phyloP scores from a whole-genome alignment of 2,888 invertebrate species.

The Therioaphis trifolii region DNA sequence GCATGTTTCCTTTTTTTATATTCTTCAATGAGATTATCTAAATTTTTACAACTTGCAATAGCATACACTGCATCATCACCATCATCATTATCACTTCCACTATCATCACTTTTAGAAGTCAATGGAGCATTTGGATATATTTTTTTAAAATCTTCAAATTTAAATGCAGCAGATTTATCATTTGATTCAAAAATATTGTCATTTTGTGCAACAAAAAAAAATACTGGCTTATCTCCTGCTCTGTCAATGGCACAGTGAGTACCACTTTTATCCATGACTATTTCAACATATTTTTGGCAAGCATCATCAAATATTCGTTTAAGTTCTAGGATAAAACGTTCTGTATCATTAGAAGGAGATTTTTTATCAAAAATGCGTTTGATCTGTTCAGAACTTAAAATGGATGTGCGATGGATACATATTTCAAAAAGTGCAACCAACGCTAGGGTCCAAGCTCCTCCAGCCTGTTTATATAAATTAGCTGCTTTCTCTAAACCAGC shows the following conservation, averaged over 20 bases:
- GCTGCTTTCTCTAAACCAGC: conserved; percentile 87
- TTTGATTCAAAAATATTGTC: conserved; percentile 70
- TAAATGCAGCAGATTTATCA: conserved; percentile 53
- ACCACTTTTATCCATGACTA: conserved; percentile 71
- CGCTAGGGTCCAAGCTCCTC: conserved; percentile 90
- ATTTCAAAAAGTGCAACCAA: conserved; percentile 88
- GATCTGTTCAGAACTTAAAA: conserved; percentile 41
- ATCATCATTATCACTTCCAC: conserved; percentile 63
- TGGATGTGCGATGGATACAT: conserved; percentile 77
- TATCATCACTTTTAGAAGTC: conserved; percentile 62
- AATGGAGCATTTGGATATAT: conserved; percentile 57
- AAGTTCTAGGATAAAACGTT: conserved; percentile 65
- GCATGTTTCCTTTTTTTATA: conserved; percentile 72
- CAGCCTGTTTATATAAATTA: conserved; percentile 91
- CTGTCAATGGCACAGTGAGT: conserved; percentile 70
- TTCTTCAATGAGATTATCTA: conserved; percentile 70
- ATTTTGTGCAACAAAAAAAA: conserved; percentile 73
- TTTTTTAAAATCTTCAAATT: conserved; percentile 64
- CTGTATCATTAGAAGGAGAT: conserved; percentile 53
- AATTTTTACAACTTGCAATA: conserved; percentile 65
- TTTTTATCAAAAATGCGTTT: conserved; percentile 48
- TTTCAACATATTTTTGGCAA: conserved; percentile 71
- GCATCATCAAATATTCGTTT: conserved; percentile 70
- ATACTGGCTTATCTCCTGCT: conserved; percentile 72
- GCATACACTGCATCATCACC: conserved; percentile 64